These are phyloP conservation scores for Drosophila subquinaria DNA, from an alignment of 2,888 invertebrate species.

Conservation along the genomic window DNA sequence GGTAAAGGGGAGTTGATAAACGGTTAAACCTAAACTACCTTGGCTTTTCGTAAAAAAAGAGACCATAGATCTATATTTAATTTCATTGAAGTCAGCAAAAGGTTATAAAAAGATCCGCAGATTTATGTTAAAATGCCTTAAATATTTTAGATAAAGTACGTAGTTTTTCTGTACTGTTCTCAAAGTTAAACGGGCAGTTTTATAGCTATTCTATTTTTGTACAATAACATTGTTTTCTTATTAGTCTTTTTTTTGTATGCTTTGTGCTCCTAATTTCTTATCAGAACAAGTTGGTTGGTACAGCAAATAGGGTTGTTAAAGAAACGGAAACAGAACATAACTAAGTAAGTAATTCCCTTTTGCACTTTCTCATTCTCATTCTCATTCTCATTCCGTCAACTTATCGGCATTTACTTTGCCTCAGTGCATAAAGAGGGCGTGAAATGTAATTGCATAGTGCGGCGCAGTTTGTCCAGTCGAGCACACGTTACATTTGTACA, in stretches of 20 bases:
- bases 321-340: constrained; percentile 8
- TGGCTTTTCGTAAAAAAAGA: too few relatives aligned
- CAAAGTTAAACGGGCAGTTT: neutral
- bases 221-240: constrained; percentile 3
- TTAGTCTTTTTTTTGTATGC: neutral
- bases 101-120: too few relatives aligned
- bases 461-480: constrained; percentile 31
- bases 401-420: constrained; percentile 49
- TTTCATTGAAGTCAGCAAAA: too few relatives aligned
- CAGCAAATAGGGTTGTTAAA: constrained; percentile 5
- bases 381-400: constrained; percentile 7
- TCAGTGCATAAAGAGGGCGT: constrained; percentile 44
- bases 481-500: constrained; percentile 15
- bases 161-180: too few relatives aligned
- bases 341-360: constrained; percentile 10
- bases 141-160: too few relatives aligned
- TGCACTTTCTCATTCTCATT: neutral
- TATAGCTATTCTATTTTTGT: neutral
- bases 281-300: constrained; percentile 6
- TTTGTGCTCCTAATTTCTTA: constrained; percentile 15
- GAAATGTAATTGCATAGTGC: constrained; percentile 22
- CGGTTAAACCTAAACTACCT: too few relatives aligned
- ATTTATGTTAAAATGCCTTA: too few relatives aligned
- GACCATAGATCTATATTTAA: too few relatives aligned
- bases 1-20: too few relatives aligned